Base-by-base conservation (phyloP, 1,140 invertebrate genomes). In the Magallana gigas region DNA sequence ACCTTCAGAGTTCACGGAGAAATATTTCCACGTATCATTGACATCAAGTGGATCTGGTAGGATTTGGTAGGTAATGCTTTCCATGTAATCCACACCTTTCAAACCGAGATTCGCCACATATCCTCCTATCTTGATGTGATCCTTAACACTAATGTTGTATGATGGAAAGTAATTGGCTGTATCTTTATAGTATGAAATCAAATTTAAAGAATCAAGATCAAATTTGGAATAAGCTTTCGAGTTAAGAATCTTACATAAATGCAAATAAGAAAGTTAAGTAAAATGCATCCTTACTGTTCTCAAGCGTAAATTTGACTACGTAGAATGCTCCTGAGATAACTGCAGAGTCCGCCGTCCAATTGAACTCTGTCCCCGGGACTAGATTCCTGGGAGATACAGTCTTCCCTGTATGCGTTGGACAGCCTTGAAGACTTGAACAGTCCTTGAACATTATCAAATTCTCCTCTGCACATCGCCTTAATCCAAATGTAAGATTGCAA, bases 51-150 rank as follows among this genome's bases (percentile, higher is more conserved):
- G 8, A 29, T 76, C 68, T 9, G 68, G 68, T 0, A 76, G 68
- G 29, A 76, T 18, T 76, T 48, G 68, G 29, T 76, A 76, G 0
- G 18, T 76, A 12, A 76, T 29, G 36, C 36, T 29, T 29, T 76
- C 68, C 68, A 76, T 76, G 23, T 76, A 76, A 11, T 76, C 68
- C 68, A 76, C 68, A 3, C 68, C 68, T 36, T 76, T 11, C 68
- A 76, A 76, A 36, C 68, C 18, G 23, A 76, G 23, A 76, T 76
- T 29, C 68, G 68, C 68, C 68, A 76, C 68, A 76, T 76, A 76
- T 12, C 23, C 68, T 36, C 68, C 68, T 5, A 23, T 8, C 14
- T 76, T 4, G 11, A 29, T 76, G 14, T 76, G 68, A 9, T 76
- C 68, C 68, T 23, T 76, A 12, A 76, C 68, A 76, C 68, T 76